phyloP scores from a whole-genome alignment of 2,797 vertebrate species.

The Acanthis flammea region DNA sequence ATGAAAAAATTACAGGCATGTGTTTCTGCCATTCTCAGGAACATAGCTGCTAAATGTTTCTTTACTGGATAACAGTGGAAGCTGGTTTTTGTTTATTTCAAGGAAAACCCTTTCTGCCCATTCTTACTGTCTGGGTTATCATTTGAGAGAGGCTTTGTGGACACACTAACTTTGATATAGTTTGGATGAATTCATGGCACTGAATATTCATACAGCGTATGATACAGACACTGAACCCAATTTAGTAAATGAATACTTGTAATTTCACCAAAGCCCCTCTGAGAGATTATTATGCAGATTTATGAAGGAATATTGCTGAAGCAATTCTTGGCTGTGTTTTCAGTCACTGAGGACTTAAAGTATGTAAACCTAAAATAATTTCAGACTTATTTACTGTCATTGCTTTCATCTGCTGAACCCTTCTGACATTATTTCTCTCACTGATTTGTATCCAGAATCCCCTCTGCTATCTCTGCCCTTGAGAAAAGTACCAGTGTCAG shows the following conservation, averaged over 20 bases:
- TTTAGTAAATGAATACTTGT: slow-evolving; percentile 85
- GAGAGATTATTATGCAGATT: slow-evolving; percentile 83
- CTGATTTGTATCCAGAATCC: slow-evolving; percentile 61
- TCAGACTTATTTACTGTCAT: slow-evolving; percentile 64
- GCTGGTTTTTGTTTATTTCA: background rate
- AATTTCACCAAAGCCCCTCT: slow-evolving; percentile 78
- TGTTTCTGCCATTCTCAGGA: background rate
- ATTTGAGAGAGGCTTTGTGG: slow-evolving; percentile 3
- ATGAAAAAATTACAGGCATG: background rate
- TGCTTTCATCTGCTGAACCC: slow-evolving; percentile 70
- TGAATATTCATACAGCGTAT: slow-evolving; percentile 80
- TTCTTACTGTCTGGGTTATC: slow-evolving; percentile 29
- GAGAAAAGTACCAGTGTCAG: slow-evolving; percentile 73
- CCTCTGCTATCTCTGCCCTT: slow-evolving; percentile 75
- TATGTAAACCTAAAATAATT: slow-evolving; percentile 75
- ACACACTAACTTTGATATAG: slow-evolving; percentile 67
- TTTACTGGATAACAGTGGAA: background rate
- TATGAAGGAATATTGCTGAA: slow-evolving; percentile 79
- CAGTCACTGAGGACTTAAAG: slow-evolving; percentile 70
- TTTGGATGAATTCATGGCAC: slow-evolving; percentile 63
- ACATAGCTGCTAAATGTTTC: background rate
- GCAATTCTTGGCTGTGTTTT: slow-evolving; percentile 77
- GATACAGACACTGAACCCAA: slow-evolving; percentile 81
- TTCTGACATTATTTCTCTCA: slow-evolving; percentile 64
- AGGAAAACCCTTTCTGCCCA: background rate